Conservation (phyloP, 2,888 invertebrate species). For the Tupiocoris notatus region DNA sequence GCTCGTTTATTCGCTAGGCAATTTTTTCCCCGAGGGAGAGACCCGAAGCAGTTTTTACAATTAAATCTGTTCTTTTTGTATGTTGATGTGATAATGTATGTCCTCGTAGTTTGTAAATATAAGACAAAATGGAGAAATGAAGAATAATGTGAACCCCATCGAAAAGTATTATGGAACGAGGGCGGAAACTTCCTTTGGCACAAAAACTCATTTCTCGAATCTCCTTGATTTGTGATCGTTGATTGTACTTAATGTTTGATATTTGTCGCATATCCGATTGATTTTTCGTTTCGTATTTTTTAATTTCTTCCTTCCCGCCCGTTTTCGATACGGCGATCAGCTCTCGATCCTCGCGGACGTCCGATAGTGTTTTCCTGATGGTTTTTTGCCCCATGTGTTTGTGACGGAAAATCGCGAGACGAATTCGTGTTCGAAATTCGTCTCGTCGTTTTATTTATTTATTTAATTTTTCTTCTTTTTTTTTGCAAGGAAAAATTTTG, state of each 20-base stretch:
- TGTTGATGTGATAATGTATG: constrained; percentile 40
- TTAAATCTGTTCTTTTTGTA: constrained; percentile 38
- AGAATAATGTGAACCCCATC: constrained; percentile 21
- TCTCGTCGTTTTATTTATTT: not conserved
- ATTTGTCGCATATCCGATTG: constrained; percentile 28
- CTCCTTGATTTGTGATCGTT: constrained; percentile 39
- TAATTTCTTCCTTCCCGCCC: constrained; percentile 16
- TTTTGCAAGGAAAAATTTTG: constrained; percentile 16
- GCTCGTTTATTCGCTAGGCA: no score
- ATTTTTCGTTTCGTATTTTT: constrained; percentile 12
- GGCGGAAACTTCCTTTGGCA: constrained; percentile 40
- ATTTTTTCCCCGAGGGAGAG: no score
- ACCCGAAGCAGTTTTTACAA: constrained; percentile 33
- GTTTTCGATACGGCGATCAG: not conserved
- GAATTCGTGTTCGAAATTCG: not conserved
- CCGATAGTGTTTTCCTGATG: not conserved
- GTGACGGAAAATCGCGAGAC: not conserved
- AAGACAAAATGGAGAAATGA: not conserved
- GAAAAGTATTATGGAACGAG: constrained; percentile 38
- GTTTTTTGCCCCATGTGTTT: no score
- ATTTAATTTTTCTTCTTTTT: constrained; percentile 6
- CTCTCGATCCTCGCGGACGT: not conserved
- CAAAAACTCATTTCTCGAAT: constrained; percentile 39
- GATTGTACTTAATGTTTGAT: constrained; percentile 39
- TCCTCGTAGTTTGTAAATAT: constrained; percentile 42